Evolutionary conservation across 1,140 invertebrate genomes (phyloP).

Genomic region (Aphelenchoides avenae): DNA sequence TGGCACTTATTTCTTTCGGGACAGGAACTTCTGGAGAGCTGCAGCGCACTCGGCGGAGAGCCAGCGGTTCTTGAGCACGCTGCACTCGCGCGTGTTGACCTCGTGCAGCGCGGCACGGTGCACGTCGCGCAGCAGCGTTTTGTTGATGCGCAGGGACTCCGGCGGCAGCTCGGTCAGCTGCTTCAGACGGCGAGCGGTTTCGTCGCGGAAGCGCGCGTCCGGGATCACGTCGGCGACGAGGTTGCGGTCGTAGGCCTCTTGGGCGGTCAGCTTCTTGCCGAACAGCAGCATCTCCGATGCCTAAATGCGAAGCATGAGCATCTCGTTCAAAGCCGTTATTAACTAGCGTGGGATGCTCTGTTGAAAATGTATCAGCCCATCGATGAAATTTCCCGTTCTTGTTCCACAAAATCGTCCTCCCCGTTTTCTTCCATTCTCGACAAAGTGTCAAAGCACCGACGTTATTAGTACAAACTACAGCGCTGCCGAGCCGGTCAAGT

Average conservation of each 20-base stretch:
- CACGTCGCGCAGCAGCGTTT: constrained; percentile 63
- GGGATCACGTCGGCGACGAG: constrained; percentile 72
- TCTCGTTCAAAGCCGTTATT: no score
- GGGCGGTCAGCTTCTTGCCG: constrained; percentile 72
- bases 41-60: constrained; percentile 66
- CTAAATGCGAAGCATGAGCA: no score
- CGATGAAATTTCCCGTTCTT: no score
- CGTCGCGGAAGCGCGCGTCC: constrained; percentile 64
- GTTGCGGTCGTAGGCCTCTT: constrained; percentile 70
- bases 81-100: constrained; percentile 66
- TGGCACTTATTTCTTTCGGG: no score
- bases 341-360: no score
- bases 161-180: constrained; percentile 36
- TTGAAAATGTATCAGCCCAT: no score
- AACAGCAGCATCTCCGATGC: constrained; percentile 77
- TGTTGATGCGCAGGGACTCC: constrained; percentile 65
- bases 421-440: no score
- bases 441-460: no score
- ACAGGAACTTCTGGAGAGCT: constrained; percentile 65
- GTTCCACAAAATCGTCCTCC: no score
- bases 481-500: no score
- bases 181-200: constrained; percentile 51
- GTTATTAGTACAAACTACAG: no score
- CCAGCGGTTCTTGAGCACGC: constrained; percentile 65
- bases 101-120: constrained; percentile 62